Evolutionary conservation across 2,888 invertebrate genomes (phyloP).

Genomic region (Artemia sinica): DNA sequence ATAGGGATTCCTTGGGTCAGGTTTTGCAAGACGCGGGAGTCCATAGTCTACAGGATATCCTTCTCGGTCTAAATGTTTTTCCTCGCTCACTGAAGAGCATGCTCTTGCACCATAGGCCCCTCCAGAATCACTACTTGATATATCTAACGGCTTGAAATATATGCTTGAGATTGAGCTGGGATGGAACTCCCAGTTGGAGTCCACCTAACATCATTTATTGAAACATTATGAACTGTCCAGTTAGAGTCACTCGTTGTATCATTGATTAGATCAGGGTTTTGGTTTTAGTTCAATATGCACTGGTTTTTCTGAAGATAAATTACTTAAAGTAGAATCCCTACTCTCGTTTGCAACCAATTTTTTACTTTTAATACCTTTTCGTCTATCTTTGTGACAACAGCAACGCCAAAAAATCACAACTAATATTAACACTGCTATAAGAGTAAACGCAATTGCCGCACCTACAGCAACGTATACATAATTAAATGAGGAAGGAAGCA

Average conservation of each 20-base stretch:
- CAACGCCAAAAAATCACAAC: slow-evolving; percentile 19
- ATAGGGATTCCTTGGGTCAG: slow-evolving; percentile 25
- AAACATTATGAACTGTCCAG: slow-evolving; percentile 32
- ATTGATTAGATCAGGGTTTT: slow-evolving; percentile 61
- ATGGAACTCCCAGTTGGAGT: background rate
- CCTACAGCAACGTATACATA: slow-evolving; percentile 34
- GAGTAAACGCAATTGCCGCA: slow-evolving; percentile 45
- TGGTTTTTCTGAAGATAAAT: background rate
- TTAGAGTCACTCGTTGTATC: slow-evolving; percentile 46
- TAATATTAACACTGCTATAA: slow-evolving; percentile 33
- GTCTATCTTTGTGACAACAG: slow-evolving; percentile 18
- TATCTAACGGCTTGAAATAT: slow-evolving; percentile 5
- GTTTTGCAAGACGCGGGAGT: slow-evolving; percentile 48
- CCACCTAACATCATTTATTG: slow-evolving; percentile 6
- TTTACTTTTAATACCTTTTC: slow-evolving; percentile 15
- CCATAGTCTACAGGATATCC: slow-evolving; percentile 64
- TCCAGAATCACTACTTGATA: background rate
- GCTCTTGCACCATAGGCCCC: background rate
- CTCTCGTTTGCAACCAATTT: slow-evolving; percentile 13
- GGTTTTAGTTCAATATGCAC: slow-evolving; percentile 36
- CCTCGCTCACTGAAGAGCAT: slow-evolving; percentile 9
- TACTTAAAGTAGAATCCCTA: background rate
- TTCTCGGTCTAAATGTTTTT: slow-evolving; percentile 43
- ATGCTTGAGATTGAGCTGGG: background rate
- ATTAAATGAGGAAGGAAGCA: slow-evolving; percentile 21